Percentiles rank a stretch among this genome's conserved stretches.
Evolutionary conservation across 2,888 invertebrate genomes (phyloP).

Genomic region (Heteropelma amictum): DNA sequence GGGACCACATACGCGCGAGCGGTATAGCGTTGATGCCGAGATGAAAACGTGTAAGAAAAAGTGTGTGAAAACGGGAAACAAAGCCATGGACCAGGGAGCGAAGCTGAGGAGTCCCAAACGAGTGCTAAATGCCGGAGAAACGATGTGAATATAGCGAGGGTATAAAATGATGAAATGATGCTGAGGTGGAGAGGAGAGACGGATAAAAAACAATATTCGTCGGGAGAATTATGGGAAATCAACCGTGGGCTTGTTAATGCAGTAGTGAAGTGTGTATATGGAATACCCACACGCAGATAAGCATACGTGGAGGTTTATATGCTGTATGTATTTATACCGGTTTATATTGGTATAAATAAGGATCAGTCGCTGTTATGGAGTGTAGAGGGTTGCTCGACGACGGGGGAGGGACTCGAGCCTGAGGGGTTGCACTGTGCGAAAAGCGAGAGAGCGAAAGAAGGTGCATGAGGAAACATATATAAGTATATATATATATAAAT

Average conservation of each 20-base stretch:
- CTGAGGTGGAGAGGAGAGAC: background rate
- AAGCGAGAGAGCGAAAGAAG: background rate
- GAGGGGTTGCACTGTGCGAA: slow-evolving; percentile 24
- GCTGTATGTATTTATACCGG: background rate
- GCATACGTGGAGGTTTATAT: background rate
- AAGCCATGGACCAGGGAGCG: background rate
- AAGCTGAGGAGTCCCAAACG: background rate
- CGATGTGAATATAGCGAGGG: slow-evolving; percentile 4
- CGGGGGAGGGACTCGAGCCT: slow-evolving; percentile 9
- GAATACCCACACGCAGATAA: background rate
- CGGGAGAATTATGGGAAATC: slow-evolving; percentile 30
- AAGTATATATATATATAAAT: slow-evolving; percentile 46
- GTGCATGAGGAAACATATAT: background rate
- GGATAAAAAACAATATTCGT: slow-evolving; percentile 37
- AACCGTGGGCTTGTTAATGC: slow-evolving; percentile 27
- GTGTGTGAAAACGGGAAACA: background rate
- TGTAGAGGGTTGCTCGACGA: slow-evolving; percentile 14
- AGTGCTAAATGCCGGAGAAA: slow-evolving; percentile 18
- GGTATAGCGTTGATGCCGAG: background rate
- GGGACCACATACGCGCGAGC: background rate
- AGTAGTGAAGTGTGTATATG: background rate
- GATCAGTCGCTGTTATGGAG: slow-evolving; percentile 6
- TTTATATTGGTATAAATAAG: slow-evolving; percentile 25
- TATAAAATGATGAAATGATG: background rate
- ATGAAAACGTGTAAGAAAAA: slow-evolving; percentile 8